Base-by-base conservation (phyloP, 2,113 vertebrate species). In the Thunnus maccoyii region DNA sequence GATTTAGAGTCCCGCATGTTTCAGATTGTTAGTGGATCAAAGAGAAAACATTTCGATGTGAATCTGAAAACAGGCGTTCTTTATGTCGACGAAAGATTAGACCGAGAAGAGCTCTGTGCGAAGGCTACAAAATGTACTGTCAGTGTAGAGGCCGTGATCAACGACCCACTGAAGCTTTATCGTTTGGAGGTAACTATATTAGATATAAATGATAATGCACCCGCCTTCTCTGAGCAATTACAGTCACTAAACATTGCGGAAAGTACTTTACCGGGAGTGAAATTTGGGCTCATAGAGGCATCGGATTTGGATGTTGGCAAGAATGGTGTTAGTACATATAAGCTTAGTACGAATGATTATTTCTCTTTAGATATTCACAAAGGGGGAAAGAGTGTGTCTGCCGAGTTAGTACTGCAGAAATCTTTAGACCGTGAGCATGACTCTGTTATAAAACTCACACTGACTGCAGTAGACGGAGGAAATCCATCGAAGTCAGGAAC, bases 341-440 rank as follows among this genome's bases (percentile, higher is more conserved):
- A 90, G 6, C 77, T 97, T 0, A 96, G 80, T 44, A 3, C 86
- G 0, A 96, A 93, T 17, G 87, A 94, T 7, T 93, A 93, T 66
- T 96, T 87, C 47, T 95, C 89, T 75, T 72, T 84, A 55, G 89
- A 63, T 57, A 76, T 93, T 2, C 94, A 90, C 76, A 95, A 72
- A 80, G 92, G 93, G 57, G 94, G 95, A 57, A 91, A 96, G 2
- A 96, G 94, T 72, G 93, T 93, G 0, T 90, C 90, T 2, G 64
- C 75, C 1, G 95, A 96, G 70, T 86, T 97, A 4, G 88, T 96
- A 2, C 80, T 96, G 3, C 95, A 96, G 80, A 96, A 87, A 67
- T 82, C 94, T 4, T 90, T 97, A 87, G 94, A 96, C n/a, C 89
- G 94, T 72, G 95, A 95, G 60, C 94, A 92, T n/a, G 88, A 92